phyloP scores from a whole-genome alignment of 2,888 invertebrate species.

The Noctua janthina region DNA sequence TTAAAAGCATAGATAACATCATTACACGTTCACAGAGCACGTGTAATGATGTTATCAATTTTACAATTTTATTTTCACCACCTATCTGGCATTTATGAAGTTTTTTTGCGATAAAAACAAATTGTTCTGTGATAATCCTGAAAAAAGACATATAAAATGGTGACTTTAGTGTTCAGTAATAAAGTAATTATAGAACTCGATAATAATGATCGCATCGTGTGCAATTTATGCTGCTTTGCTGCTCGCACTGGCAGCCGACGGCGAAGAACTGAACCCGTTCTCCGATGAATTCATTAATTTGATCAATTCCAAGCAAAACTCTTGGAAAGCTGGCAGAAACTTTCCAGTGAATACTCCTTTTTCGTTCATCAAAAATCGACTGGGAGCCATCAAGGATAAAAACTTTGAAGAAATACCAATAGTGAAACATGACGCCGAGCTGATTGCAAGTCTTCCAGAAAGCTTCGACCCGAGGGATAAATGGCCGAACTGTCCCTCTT shows the following conservation, averaged over 20 bases:
- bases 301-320: conserved; percentile 22
- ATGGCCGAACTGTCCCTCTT: conserved; percentile 25
- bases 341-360: conserved; percentile 7
- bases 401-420: not conserved
- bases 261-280: not conserved
- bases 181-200: not conserved
- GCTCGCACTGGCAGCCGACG: not conserved
- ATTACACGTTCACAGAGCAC: not conserved
- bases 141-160: not conserved
- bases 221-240: not conserved
- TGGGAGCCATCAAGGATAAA: not conserved
- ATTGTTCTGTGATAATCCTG: not conserved
- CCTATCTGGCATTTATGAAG: not conserved
- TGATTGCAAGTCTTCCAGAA: conserved; percentile 26
- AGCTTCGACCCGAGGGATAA: conserved; percentile 20
- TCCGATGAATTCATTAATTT: conserved; percentile 24
- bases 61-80: not conserved
- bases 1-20: not conserved
- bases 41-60: not conserved
- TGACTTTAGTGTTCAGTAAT: not conserved
- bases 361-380: conserved; percentile 4
- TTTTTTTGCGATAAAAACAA: not conserved
- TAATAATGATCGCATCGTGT: not conserved
- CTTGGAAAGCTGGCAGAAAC: conserved; percentile 25
- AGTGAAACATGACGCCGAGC: not conserved